Base-by-base conservation (phyloP, 2,888 invertebrate species). In the Junonia oenone region DNA sequence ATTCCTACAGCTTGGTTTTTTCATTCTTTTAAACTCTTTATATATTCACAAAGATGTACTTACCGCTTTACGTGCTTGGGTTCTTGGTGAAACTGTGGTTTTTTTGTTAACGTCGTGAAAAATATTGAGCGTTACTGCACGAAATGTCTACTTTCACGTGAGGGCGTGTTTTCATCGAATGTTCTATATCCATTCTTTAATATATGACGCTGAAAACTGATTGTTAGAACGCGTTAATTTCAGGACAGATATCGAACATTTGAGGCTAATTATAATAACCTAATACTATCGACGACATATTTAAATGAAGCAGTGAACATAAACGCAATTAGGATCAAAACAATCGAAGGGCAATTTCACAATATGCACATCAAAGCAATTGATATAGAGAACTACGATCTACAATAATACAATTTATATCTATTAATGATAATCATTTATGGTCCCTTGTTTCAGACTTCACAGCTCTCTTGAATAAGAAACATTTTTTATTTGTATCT, bases 401-500 rank as follows among this genome's bases (percentile, higher is more conserved):
- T n/a, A n/a, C n/a, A 22, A 22, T 22, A 22, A 22, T 22, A n/a
- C n/a, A n/a, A n/a, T 22, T 22, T 5, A 22, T 22, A 22, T 22
- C 5, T 22, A 22, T 22, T 22, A 22, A 5, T 22, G 2, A 22
- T 22, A 3, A 22, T 22, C 5, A 22, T 22, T n/a, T n/a, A 22
- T 22, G 22, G 22, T 13, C 14, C 13, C 13, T 13, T 14, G 35
- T 35, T 35, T 13, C n/a, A 35, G 13, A 11, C 3, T n/a, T 17
- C n/a, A 17, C 19, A 19, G 9, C 19, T 11, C 15, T 11, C 11
- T 19, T 17, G 19, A 19, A 40, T 15, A 40, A 19, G 17, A 19
- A 19, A 19, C 46, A 46, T 31, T 52, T 45, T 29, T 35, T 58
- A 45, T 58, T 58, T 22, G 35, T 45, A 45, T 40, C 51, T 59